phyloP scores from a whole-genome alignment of 2,888 invertebrate species.

The Tolmerus cingulatus region DNA sequence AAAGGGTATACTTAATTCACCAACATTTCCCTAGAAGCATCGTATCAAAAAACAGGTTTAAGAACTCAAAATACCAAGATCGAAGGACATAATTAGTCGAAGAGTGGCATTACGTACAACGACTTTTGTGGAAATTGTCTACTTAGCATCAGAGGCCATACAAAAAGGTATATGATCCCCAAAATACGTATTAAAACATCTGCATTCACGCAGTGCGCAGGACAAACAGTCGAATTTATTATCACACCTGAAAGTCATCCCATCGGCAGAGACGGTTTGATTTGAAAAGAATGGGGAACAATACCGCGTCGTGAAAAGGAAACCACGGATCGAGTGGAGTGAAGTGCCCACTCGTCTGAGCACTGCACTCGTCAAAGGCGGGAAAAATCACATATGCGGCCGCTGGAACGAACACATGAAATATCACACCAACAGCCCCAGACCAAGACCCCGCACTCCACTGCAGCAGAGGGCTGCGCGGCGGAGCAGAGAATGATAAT shows the following conservation, averaged over 20 bases:
- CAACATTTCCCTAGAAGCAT: neutral
- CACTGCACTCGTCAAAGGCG: neutral
- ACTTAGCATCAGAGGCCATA: neutral
- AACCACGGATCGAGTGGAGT: conserved; percentile 1
- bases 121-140: neutral
- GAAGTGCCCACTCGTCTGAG: neutral
- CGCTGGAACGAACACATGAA: neutral
- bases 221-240: conserved; percentile 13
- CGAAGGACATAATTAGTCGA: neutral
- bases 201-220: neutral
- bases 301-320: conserved; percentile 23
- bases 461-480: neutral
- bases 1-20: too few relatives aligned
- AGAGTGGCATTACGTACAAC: neutral
- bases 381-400: conserved; percentile 4
- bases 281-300: neutral
- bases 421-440: conserved; percentile 25
- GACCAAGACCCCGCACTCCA: neutral
- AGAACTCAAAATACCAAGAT: neutral
- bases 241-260: conserved; percentile 29
- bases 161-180: neutral
- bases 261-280: neutral
- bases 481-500: neutral
- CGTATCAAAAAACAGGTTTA: neutral
- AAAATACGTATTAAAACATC: neutral